Conservation (phyloP, 2,888 invertebrate species). For the Drosophila yooni region DNA sequence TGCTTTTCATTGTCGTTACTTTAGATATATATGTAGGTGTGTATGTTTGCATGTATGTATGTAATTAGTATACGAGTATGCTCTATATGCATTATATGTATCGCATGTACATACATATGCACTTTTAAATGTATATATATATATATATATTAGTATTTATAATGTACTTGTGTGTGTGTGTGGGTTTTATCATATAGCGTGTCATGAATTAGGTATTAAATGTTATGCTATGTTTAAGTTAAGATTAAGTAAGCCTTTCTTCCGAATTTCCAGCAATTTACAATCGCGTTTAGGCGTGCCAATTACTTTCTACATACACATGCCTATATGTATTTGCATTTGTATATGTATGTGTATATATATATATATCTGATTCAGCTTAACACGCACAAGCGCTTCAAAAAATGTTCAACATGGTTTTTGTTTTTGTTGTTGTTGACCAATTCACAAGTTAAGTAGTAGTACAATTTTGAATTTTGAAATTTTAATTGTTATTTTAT, state of each 20-base stretch:
- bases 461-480: constrained; percentile 53
- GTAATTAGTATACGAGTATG: constrained; percentile 63
- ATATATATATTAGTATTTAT: constrained; percentile 18
- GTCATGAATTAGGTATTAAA: constrained; percentile 37
- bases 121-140: constrained; percentile 14
- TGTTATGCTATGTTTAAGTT: constrained; percentile 53
- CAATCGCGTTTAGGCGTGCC: constrained; percentile 52
- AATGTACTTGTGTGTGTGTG: constrained; percentile 26
- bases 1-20: constrained; percentile 75
- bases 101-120: constrained; percentile 28
- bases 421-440: constrained; percentile 16
- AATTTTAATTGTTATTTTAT: constrained; percentile 42
- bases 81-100: constrained; percentile 46
- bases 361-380: constrained; percentile 10
- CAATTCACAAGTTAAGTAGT: constrained; percentile 44
- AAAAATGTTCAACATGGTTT: constrained; percentile 35
- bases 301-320: constrained; percentile 10
- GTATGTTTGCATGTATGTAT: constrained; percentile 44
- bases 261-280: constrained; percentile 66
- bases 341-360: constrained; percentile 8
- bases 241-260: constrained; percentile 63
- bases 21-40: constrained; percentile 47
- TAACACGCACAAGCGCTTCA: constrained; percentile 49
- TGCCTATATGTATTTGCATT: not conserved
- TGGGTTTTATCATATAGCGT: constrained; percentile 18